Percentiles rank a stretch among this genome's conserved stretches.
phyloP scores from a whole-genome alignment of 2,113 vertebrate genomes.

The Antigone vipio region DNA sequence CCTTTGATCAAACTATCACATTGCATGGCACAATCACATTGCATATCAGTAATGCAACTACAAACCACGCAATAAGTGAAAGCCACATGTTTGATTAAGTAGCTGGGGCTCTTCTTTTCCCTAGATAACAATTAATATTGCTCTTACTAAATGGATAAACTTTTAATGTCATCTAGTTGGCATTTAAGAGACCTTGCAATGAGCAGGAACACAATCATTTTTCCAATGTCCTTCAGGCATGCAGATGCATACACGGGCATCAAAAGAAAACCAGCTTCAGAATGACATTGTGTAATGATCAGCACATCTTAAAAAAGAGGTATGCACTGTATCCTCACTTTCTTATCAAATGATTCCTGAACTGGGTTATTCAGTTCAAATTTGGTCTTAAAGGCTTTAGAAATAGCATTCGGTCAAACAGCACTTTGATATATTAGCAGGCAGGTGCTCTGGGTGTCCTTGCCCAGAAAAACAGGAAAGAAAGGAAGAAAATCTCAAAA shows the following conservation, averaged over 20 bases:
- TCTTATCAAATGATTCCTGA: neutral
- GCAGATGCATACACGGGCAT: accelerated
- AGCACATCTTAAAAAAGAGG: neutral
- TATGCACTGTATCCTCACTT: neutral
- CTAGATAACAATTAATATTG: neutral
- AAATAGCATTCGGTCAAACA: neutral
- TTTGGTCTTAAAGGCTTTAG: neutral
- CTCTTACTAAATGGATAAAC: neutral
- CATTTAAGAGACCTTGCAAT: neutral
- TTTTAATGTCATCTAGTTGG: neutral
- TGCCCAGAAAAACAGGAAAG: neutral
- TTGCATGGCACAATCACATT: neutral
- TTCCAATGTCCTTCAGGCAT: neutral
- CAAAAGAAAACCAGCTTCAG: neutral
- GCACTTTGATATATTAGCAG: neutral
- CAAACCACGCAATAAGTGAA: accelerated
- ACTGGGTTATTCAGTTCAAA: neutral
- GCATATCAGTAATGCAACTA: neutral
- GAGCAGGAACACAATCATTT: neutral
- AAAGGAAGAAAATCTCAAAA: neutral
- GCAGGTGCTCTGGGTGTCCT: neutral
- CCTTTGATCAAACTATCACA: neutral
- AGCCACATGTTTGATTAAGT: neutral
- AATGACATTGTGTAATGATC: neutral
- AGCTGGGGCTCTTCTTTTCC: neutral